Conservation (phyloP, 2,888 invertebrate genomes). For the Stenichneumon culpator region DNA sequence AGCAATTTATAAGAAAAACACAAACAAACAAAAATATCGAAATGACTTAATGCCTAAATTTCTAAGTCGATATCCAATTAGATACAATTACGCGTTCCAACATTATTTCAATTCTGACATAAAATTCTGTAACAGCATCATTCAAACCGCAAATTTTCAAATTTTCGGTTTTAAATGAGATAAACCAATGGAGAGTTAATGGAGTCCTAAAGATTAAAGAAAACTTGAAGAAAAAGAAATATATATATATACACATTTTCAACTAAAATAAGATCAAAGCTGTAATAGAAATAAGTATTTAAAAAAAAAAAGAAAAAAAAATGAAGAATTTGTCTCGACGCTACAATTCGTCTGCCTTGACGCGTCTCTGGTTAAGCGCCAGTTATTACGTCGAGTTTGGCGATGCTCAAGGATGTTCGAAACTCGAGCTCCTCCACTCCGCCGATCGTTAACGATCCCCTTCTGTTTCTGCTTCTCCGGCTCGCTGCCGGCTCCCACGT, state of each 20-base stretch:
- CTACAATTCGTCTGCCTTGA: conserved; percentile 37
- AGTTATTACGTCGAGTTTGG: conserved; percentile 46
- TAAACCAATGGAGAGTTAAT: background rate
- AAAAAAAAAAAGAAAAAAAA: background rate
- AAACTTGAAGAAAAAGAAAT: background rate
- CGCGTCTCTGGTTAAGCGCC: conserved; percentile 23
- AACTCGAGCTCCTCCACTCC: conserved; percentile 18
- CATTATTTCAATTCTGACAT: background rate
- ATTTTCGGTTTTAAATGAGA: background rate
- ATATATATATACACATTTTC: background rate
- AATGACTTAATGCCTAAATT: background rate
- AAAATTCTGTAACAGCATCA: background rate
- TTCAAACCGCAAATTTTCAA: background rate
- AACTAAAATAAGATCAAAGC: background rate
- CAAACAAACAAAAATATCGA: too few species aligned
- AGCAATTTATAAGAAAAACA: too few species aligned
- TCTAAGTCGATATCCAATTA: background rate
- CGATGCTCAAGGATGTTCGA: conserved; percentile 29
- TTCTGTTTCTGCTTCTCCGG: background rate
- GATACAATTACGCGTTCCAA: background rate
- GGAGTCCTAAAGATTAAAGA: background rate
- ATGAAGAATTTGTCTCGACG: conserved; percentile 16
- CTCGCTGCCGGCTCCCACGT: background rate
- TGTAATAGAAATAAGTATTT: background rate
- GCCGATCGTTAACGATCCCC: conserved; percentile 24